Percentiles rank a stretch among this genome's conserved stretches.
These are phyloP conservation scores for Aurelia sp. DNA, from an alignment of 30 jellyfish, hydroid and myxozoan genomes.

Conservation along the genomic window DNA sequence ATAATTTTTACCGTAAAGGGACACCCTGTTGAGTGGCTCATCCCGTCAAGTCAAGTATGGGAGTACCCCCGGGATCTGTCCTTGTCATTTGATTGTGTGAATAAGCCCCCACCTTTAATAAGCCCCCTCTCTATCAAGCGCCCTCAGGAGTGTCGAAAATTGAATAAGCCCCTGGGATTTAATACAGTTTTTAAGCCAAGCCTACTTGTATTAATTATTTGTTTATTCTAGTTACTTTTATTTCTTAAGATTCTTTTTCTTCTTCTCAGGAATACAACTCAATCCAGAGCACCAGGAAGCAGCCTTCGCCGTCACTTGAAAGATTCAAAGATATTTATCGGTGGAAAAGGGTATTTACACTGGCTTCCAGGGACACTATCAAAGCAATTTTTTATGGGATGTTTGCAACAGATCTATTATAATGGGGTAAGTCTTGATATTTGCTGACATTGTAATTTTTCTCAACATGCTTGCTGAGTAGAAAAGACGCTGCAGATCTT, in stretches of 20 bases:
- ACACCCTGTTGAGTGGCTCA: too few species aligned
- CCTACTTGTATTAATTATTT: too few species aligned
- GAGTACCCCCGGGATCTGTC: too few species aligned
- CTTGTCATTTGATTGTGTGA: too few species aligned
- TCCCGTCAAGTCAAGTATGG: too few species aligned
- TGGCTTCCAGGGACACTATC: slow-evolving; percentile 52
- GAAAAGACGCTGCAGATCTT: too few species aligned
- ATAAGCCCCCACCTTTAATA: too few species aligned
- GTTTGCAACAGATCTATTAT: slow-evolving; percentile 72
- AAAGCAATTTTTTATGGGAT: slow-evolving; percentile 74
- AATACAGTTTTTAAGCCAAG: too few species aligned
- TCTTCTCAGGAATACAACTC: slow-evolving; percentile 21
- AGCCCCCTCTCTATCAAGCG: too few species aligned
- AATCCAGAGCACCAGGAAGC: slow-evolving; percentile 27
- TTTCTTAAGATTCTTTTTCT: not conserved
- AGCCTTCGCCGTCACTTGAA: slow-evolving; percentile 25
- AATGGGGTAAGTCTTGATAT: slow-evolving; percentile 60
- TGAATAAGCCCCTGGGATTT: too few species aligned
- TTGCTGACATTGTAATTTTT: not conserved
- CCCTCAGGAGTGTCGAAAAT: too few species aligned
- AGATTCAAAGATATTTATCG: slow-evolving; percentile 38
- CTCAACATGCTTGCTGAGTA: not conserved
- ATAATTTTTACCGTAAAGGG: too few species aligned
- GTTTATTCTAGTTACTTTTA: not conserved
- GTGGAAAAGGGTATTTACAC: slow-evolving; percentile 44